These are phyloP conservation scores for Nansenia antarctica DNA, from an alignment of 2,113 vertebrate genomes.

Conservation along the genomic window DNA sequence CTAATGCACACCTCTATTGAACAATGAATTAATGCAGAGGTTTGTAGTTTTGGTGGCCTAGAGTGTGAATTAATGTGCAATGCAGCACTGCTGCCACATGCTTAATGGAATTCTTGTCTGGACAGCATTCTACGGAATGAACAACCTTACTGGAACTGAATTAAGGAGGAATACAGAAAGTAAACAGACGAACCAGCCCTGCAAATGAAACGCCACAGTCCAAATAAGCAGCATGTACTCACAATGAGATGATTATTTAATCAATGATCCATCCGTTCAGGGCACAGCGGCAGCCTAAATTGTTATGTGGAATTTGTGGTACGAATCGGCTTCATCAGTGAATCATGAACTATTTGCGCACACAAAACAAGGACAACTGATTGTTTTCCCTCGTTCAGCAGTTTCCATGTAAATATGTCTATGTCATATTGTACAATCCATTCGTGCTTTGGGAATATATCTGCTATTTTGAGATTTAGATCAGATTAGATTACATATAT, in stretches of 20 bases:
- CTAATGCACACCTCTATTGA: not conserved
- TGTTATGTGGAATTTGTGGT: constrained; percentile 7
- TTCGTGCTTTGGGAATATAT: too few species aligned
- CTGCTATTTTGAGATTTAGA: too few species aligned
- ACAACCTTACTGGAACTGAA: not conserved
- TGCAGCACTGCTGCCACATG: not conserved
- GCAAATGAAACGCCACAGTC: constrained; percentile 13
- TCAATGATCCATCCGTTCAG: constrained; percentile 24
- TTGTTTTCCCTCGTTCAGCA: too few species aligned
- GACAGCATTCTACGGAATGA: not conserved
- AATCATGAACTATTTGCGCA: not conserved
- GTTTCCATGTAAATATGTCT: too few species aligned
- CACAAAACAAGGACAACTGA: too few species aligned
- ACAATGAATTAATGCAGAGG: not conserved
- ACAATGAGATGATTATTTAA: constrained; percentile 35
- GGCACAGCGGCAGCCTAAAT: constrained; percentile 16
- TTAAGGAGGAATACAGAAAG: constrained; percentile 14
- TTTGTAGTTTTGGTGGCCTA: not conserved
- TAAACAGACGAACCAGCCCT: constrained; percentile 2
- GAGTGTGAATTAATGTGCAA: not conserved
- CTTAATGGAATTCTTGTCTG: not conserved
- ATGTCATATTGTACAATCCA: too few species aligned
- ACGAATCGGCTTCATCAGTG: constrained; percentile 11
- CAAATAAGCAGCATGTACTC: constrained; percentile 23
- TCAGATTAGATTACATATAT: too few species aligned